phyloP scores from a whole-genome alignment of 2,113 vertebrate species.

The Paralichthys olivaceus region DNA sequence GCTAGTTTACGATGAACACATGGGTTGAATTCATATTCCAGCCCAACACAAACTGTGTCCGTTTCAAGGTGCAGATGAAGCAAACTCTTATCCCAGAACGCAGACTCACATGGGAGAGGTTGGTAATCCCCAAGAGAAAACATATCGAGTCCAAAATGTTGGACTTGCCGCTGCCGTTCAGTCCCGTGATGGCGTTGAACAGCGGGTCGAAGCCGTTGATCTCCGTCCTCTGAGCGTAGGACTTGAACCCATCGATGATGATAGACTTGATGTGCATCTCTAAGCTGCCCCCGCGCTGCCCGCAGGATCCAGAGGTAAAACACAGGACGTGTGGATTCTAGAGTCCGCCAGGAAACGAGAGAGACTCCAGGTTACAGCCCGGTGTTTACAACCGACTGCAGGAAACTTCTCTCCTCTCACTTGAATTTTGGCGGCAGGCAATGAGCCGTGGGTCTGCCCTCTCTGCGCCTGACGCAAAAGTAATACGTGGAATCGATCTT shows the following conservation, averaged over 20 bases:
- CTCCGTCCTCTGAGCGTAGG: constrained; percentile 94
- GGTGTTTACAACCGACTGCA: constrained; percentile 45
- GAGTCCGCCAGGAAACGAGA: background rate
- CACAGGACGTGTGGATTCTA: no score
- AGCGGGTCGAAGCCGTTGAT: constrained; percentile 90
- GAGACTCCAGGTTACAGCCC: no score
- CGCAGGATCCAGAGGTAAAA: background rate
- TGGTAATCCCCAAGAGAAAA: constrained; percentile 93
- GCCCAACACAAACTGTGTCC: background rate
- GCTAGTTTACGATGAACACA: background rate
- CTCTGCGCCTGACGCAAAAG: constrained; percentile 16
- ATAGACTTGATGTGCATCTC: constrained; percentile 95
- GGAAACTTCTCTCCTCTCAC: constrained; percentile 24
- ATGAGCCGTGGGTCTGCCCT: background rate
- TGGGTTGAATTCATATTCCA: background rate
- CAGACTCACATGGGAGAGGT: constrained; percentile 88
- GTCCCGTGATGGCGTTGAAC: constrained; percentile 97
- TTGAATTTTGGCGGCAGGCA: constrained; percentile 84
- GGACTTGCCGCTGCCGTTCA: constrained; percentile 98
- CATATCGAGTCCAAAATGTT: constrained; percentile 97
- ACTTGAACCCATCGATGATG: constrained; percentile 95
- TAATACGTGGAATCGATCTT: background rate
- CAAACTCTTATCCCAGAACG: background rate
- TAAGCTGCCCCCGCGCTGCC: background rate
- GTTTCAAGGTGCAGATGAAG: background rate